Base-by-base conservation (phyloP, 2,113 vertebrate genomes). In the Oreochromis tanganicae region DNA sequence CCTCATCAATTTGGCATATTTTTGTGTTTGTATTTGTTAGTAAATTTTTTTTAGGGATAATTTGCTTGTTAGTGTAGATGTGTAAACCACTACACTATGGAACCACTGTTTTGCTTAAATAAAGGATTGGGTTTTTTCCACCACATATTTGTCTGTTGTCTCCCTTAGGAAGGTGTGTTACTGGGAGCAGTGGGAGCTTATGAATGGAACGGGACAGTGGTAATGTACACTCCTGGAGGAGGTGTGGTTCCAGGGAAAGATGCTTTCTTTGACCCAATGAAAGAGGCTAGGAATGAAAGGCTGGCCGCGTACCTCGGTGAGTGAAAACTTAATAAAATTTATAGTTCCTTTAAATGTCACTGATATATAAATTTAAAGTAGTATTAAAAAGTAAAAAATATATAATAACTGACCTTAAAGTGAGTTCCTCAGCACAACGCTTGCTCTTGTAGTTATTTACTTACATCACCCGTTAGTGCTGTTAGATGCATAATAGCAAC, bases 181-280 rank as follows among this genome's bases (percentile, higher is more conserved):
- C 97, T 99, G 43, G 99, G 99, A 89, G 99, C 99, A 8, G 98
- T 99, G 63, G 99, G 99, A 81, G 98, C 99, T 1, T 99, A 98
- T 85, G 97, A 99, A 81, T 99, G 99, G 98, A 99, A 99, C 6
- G 99, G 99, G 80, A 99, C 98, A 0, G 98, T 99, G 13, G 91
- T 99, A 14, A 98, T 98, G 97, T 95, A 97, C 21, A 97, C 96
- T 2, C 92, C 92, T 1, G 88, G 84, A 55, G 83, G 43, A 34
- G 88, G 91, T 5, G 52, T 97, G 17, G 91, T 96, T 36, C 97
- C 98, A 5, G 71, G 55, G 41, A 97, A 97, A 59, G 92, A 88
- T 6, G 91, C 96, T 71, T 99, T 99, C 87, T 96, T 95, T 19
- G 90, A 97, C 86, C 92, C 95, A 21, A 29, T 91, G 85, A 38